Conservation (phyloP, 2,888 invertebrate species). For the Drosophila basisetae region DNA sequence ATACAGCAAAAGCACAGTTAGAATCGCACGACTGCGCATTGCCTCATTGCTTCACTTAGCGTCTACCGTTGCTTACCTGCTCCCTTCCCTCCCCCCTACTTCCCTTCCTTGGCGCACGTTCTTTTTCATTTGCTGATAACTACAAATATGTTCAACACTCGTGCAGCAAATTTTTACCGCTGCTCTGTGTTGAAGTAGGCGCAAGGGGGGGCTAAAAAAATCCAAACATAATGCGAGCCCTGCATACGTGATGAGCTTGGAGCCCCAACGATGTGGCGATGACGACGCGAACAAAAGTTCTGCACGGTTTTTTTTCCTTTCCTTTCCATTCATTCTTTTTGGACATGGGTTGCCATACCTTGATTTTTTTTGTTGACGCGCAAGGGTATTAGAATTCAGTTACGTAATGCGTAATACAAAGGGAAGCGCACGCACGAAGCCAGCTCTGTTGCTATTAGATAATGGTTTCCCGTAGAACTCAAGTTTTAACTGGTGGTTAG, state of each 20-base stretch:
- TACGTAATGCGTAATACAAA: slow-evolving; percentile 10
- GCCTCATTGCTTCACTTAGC: slow-evolving; percentile 30
- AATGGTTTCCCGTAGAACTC: background rate
- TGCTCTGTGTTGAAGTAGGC: slow-evolving; percentile 24
- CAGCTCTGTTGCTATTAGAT: background rate
- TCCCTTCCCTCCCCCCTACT: background rate
- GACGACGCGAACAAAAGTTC: slow-evolving; percentile 45
- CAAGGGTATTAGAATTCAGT: slow-evolving; percentile 19
- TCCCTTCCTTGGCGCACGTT: slow-evolving; percentile 51
- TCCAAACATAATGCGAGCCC: slow-evolving; percentile 62
- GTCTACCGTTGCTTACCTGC: slow-evolving; percentile 5
- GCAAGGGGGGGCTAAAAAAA: slow-evolving; percentile 24
- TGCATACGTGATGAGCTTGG: slow-evolving; percentile 74
- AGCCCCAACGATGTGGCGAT: slow-evolving; percentile 33
- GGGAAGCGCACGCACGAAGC: background rate
- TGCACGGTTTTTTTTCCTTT: slow-evolving; percentile 27
- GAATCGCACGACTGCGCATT: slow-evolving; percentile 70
- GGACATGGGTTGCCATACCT: slow-evolving; percentile 10
- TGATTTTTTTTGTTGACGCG: background rate
- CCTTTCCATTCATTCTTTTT: slow-evolving; percentile 9
- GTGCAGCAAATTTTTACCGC: slow-evolving; percentile 78
- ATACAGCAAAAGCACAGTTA: slow-evolving; percentile 58
- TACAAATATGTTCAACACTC: slow-evolving; percentile 81
- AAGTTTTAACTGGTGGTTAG: background rate
- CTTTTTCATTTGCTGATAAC: slow-evolving; percentile 81